phyloP scores from a whole-genome alignment of 2,113 vertebrate species.

The Sinocyclocheilus anophthalmus region DNA sequence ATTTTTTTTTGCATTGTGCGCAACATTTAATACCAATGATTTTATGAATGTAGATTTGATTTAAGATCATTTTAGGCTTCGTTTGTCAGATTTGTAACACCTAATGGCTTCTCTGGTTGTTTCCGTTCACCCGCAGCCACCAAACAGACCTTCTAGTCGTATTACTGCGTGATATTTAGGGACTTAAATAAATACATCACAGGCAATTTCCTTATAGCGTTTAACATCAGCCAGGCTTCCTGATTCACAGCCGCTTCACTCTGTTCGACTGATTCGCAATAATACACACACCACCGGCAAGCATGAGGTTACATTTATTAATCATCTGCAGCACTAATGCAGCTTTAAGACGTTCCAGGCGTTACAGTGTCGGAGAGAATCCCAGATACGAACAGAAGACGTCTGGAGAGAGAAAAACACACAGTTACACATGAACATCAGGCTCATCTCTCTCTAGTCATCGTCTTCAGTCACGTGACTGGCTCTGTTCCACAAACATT shows the following conservation, averaged over 20 bases:
- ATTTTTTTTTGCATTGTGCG: too few relatives aligned
- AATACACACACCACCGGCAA: not conserved
- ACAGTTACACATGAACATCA: not conserved
- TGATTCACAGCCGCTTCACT: not conserved
- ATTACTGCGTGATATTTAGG: not conserved
- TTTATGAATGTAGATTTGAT: too few relatives aligned
- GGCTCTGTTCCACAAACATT: too few relatives aligned
- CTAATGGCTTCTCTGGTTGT: too few relatives aligned
- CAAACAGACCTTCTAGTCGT: not conserved
- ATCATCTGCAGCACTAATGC: not conserved
- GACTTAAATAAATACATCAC: not conserved
- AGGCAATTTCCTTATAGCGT: not conserved
- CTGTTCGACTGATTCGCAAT: not conserved
- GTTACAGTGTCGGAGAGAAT: not conserved
- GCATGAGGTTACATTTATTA: not conserved
- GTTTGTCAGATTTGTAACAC: too few relatives aligned
- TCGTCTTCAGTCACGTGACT: too few relatives aligned
- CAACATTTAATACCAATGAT: too few relatives aligned
- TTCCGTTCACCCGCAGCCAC: not conserved
- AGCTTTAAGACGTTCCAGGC: not conserved
- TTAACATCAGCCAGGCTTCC: not conserved
- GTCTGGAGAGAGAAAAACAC: conserved; percentile 18
- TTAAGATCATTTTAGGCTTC: too few relatives aligned
- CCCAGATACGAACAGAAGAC: conserved; percentile 5
- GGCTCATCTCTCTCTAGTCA: too few relatives aligned